These are phyloP conservation scores for Calameuta pallipes DNA, from an alignment of 2,888 invertebrate genomes.

Conservation along the genomic window DNA sequence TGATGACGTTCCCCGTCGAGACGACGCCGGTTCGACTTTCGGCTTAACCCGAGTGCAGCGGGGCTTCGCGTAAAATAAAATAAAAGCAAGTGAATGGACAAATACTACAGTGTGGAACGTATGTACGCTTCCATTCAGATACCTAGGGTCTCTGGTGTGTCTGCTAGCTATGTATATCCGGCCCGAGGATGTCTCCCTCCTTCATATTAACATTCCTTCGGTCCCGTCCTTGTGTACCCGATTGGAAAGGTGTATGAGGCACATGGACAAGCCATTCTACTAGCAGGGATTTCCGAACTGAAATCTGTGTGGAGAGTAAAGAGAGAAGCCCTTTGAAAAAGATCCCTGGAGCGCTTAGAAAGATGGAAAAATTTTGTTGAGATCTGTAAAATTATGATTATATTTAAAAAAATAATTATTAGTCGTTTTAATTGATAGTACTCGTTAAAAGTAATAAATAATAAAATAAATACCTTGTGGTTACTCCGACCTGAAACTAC, in stretches of 20 bases:
- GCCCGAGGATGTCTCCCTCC: slow-evolving; percentile 4
- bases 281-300: not conserved
- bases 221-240: slow-evolving; percentile 30
- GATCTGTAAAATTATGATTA: not conserved
- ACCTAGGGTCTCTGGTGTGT: not conserved
- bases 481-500: not conserved
- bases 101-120: slow-evolving; percentile 31
- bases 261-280: not conserved
- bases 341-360: not conserved
- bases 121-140: slow-evolving; percentile 29
- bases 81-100: slow-evolving; percentile 40
- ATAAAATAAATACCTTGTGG: not conserved
- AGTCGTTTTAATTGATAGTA: not conserved
- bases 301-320: not conserved
- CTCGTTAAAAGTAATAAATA: not conserved
- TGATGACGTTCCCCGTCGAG: not conserved
- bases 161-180: not conserved
- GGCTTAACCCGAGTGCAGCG: not conserved
- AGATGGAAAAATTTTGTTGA: not conserved
- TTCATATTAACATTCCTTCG: slow-evolving; percentile 36
- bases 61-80: slow-evolving; percentile 23
- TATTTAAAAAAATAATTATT: not conserved
- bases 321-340: not conserved
- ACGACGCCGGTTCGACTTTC: not conserved
- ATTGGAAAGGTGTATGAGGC: slow-evolving; percentile 18